phyloP scores from a whole-genome alignment of 2,797 vertebrate species.

The Lagocephalus sceleratus region DNA sequence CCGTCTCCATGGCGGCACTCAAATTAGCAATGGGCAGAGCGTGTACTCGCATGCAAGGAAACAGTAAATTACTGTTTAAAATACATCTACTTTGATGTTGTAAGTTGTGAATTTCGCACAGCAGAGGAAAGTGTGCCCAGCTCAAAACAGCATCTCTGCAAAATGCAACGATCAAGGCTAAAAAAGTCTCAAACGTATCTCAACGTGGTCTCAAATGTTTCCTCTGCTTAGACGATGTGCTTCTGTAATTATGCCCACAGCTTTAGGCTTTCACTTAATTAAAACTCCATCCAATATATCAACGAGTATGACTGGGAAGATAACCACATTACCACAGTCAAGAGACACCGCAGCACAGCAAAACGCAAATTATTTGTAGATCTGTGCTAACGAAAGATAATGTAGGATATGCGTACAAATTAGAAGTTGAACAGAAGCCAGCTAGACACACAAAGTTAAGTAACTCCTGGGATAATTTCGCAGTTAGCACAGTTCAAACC shows the following conservation, averaged over 20 bases:
- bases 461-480: no score
- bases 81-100: conserved; percentile 26
- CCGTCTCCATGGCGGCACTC: conserved; percentile 64
- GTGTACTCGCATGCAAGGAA: conserved; percentile 34
- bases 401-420: no score
- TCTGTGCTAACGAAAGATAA: no score
- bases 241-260: conserved; percentile 38
- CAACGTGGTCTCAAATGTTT: conserved; percentile 53
- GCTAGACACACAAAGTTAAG: no score
- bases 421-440: no score
- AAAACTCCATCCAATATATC: conserved; percentile 48
- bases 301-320: not conserved
- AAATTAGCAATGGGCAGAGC: conserved; percentile 29
- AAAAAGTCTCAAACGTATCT: conserved; percentile 32
- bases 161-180: conserved; percentile 3
- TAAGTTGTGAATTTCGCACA: not conserved
- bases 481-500: no score
- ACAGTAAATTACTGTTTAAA: conserved; percentile 31
- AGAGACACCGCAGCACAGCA: no score
- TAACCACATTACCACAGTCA: no score
- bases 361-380: no score
- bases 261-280: conserved; percentile 51
- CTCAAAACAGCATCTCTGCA: not conserved
- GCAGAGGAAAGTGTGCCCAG: not conserved
- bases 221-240: conserved; percentile 32